phyloP scores from a whole-genome alignment of 2,888 invertebrate species.

The Ormyrus rosae region DNA sequence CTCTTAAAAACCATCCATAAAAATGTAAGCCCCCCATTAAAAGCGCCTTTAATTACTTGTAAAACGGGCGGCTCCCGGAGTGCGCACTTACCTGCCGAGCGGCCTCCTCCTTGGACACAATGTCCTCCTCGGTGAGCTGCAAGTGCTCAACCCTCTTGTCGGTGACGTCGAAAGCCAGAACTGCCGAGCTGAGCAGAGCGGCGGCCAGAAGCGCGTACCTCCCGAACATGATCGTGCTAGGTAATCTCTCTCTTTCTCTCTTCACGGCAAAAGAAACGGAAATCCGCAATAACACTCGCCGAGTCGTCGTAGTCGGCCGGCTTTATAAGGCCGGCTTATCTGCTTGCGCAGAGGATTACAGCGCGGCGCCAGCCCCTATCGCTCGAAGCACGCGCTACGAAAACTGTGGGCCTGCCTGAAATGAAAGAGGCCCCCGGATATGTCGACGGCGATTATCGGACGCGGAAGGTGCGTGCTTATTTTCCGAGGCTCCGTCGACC shows the following conservation, averaged over 20 bases:
- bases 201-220: constrained; percentile 6
- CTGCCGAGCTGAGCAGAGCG: constrained; percentile 47
- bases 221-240: constrained; percentile 16
- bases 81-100: too few species aligned
- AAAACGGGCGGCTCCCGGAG: too few species aligned
- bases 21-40: too few species aligned
- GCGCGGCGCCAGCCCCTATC: constrained; percentile 5
- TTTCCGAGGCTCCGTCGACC: too few species aligned
- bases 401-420: constrained; percentile 23
- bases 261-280: not conserved
- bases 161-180: constrained; percentile 60
- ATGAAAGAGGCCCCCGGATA: not conserved
- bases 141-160: constrained; percentile 62
- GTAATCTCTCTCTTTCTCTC: not conserved
- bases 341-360: constrained; percentile 20
- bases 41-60: too few species aligned
- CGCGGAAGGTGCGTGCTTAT: too few species aligned
- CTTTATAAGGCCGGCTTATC: constrained; percentile 54
- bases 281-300: constrained; percentile 40
- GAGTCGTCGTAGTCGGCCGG: not conserved
- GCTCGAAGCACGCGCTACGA: constrained; percentile 30
- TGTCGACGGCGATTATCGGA: too few species aligned
- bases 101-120: constrained; percentile 58
- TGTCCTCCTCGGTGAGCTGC: constrained; percentile 62
- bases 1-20: too few species aligned